A percentile compares a stretch with the other conserved stretches of the same genome.
phyloP scores from a whole-genome alignment of 1,140 invertebrate genomes.

The Calliphora vicina region DNA sequence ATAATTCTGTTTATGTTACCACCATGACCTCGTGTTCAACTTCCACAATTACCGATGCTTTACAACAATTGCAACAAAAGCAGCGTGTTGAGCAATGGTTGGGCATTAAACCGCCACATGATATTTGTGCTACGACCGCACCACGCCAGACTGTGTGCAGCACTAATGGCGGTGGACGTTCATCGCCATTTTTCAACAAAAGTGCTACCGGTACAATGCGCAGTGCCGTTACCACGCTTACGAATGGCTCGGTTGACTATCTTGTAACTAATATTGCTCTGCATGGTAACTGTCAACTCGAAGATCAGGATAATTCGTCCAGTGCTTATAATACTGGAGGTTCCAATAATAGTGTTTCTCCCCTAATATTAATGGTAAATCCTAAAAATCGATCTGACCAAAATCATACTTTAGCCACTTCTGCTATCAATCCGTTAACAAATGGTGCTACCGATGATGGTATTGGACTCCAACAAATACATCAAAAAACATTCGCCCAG shows the following conservation, averaged over 20 bases:
- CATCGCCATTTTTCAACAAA: background rate
- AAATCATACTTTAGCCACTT: constrained; percentile 29
- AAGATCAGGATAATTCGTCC: constrained; percentile 72
- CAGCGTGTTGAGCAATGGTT: constrained; percentile 56
- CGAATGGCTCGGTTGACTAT: constrained; percentile 50
- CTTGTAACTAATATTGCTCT: background rate
- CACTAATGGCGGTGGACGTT: background rate
- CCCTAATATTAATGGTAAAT: constrained; percentile 69
- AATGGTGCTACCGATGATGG: background rate
- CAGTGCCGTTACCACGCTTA: constrained; percentile 46
- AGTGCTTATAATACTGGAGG: constrained; percentile 83
- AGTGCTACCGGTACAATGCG: constrained; percentile 42
- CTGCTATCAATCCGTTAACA: background rate
- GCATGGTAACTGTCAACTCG: constrained; percentile 47
- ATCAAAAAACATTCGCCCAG: background rate
- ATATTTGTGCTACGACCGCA: background rate
- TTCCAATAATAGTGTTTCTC: constrained; percentile 74
- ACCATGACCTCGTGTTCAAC: constrained; percentile 50
- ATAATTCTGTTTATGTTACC: constrained; percentile 62
- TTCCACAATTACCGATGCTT: constrained; percentile 35
- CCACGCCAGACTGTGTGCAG: background rate
- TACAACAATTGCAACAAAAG: constrained; percentile 53
- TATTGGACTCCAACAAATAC: constrained; percentile 1
- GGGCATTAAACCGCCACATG: constrained; percentile 40
- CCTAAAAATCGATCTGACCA: constrained; percentile 12